Evolutionary conservation across 2,888 invertebrate species (phyloP).

Genomic region (Yponomeuta sedellus): DNA sequence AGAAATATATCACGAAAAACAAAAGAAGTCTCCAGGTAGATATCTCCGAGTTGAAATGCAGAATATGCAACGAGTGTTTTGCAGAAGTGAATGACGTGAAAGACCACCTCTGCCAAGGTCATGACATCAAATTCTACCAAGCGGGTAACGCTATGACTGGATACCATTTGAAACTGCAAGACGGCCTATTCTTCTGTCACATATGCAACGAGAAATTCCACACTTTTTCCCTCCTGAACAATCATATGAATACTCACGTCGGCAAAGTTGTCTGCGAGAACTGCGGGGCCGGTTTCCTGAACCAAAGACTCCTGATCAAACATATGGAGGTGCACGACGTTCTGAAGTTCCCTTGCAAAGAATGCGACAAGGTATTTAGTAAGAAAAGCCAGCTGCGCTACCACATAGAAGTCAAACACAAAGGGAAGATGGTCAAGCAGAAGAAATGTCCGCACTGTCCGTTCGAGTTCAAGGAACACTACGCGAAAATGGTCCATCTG

Average conservation of each 20-base stretch:
- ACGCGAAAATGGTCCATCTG: slow-evolving; percentile 42
- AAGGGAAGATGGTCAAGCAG: slow-evolving; percentile 32
- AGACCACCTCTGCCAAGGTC: slow-evolving; percentile 35
- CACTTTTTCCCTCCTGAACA: slow-evolving; percentile 38
- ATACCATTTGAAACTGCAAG: slow-evolving; percentile 37
- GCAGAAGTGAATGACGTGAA: slow-evolving; percentile 31
- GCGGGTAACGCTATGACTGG: slow-evolving; percentile 47
- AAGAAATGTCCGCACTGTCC: slow-evolving; percentile 43
- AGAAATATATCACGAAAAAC: slow-evolving; percentile 37
- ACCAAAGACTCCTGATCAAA: slow-evolving; percentile 38
- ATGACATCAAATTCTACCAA: slow-evolving; percentile 33
- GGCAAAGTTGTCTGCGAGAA: slow-evolving; percentile 50
- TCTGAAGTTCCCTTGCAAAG: slow-evolving; percentile 38
- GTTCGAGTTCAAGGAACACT: slow-evolving; percentile 44
- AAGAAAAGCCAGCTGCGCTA: slow-evolving; percentile 61
- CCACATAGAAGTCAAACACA: slow-evolving; percentile 52
- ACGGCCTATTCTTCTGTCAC: slow-evolving; percentile 39
- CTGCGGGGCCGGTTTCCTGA: slow-evolving; percentile 46
- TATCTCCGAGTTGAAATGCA: slow-evolving; percentile 43
- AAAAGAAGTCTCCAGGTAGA: slow-evolving; percentile 45
- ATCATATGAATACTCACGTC: slow-evolving; percentile 46
- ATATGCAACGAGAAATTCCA: slow-evolving; percentile 37
- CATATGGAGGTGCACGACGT: slow-evolving; percentile 41
- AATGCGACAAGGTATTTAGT: slow-evolving; percentile 50
- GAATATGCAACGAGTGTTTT: slow-evolving; percentile 31